Evolutionary conservation across 2,797 vertebrate genomes (phyloP).

Genomic region (Coracias cyanogaster): DNA sequence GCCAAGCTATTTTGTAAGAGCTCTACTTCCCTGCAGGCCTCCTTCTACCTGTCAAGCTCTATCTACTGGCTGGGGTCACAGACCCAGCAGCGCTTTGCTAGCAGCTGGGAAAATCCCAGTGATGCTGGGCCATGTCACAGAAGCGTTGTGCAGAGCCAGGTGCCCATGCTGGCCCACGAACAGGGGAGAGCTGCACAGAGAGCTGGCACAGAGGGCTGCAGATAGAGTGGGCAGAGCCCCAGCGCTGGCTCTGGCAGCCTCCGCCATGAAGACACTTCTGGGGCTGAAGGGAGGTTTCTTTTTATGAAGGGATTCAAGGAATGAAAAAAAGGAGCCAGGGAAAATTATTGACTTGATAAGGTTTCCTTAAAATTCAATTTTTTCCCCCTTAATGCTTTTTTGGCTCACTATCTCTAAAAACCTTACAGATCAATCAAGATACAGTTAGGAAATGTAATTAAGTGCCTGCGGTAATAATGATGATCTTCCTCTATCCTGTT

Average conservation of each 20-base stretch:
- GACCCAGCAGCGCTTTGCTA: neutral
- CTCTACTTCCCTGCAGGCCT: neutral
- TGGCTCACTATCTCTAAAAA: neutral
- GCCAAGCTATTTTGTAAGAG: neutral
- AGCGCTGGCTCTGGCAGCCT: rapidly evolving
- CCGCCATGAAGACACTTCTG: rapidly evolving
- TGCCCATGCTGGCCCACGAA: rapidly evolving
- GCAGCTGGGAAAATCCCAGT: neutral
- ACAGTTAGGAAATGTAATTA: constrained; percentile 38
- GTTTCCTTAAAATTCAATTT: neutral
- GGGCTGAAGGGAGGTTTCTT: neutral
- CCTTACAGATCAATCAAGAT: constrained; percentile 7
- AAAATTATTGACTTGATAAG: neutral
- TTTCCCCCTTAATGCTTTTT: neutral
- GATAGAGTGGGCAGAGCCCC: neutral
- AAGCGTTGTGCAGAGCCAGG: neutral
- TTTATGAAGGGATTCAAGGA: neutral
- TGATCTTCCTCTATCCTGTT: neutral
- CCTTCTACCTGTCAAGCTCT: neutral
- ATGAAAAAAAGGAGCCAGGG: neutral
- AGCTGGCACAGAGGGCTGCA: neutral
- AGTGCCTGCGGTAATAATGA: neutral
- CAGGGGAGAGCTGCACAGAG: neutral
- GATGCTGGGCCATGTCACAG: neutral
- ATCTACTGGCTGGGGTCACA: rapidly evolving